These are phyloP conservation scores for Acestrorhynchus altus DNA, from an alignment of 2,797 vertebrate species.

Conservation along the genomic window DNA sequence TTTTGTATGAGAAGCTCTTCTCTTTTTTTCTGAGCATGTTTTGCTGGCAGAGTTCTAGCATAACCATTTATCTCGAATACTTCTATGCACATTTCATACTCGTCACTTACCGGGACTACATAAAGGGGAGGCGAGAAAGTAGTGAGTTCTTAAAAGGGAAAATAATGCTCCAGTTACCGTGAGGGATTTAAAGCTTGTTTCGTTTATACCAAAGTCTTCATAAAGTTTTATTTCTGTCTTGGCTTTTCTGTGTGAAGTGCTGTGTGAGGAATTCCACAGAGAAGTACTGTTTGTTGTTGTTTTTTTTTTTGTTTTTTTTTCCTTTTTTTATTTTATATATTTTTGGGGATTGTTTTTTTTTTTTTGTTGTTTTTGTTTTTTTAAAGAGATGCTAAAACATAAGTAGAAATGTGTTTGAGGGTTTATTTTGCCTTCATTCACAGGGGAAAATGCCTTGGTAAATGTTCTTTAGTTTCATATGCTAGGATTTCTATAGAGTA, in stretches of 20 bases:
- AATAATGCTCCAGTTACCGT: constrained; percentile 54
- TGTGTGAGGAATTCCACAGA: constrained; percentile 30
- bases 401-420: constrained; percentile 34
- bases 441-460: constrained; percentile 66
- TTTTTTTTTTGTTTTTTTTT: too few relatives aligned
- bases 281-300: constrained; percentile 49
- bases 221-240: constrained; percentile 52
- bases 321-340: too few relatives aligned
- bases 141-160: constrained; percentile 57
- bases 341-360: too few relatives aligned
- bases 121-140: neutral
- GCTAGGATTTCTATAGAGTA: constrained; percentile 65
- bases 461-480: constrained; percentile 58
- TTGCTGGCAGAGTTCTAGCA: constrained; percentile 28
- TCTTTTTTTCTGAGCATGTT: neutral
- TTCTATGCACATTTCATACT: constrained; percentile 65
- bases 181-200: constrained; percentile 59
- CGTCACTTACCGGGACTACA: constrained; percentile 44
- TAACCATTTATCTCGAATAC: constrained; percentile 49
- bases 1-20: constrained; percentile 2
- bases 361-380: constrained; percentile 52
- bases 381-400: constrained; percentile 56
- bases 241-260: constrained; percentile 37
- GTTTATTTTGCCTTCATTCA: constrained; percentile 34
- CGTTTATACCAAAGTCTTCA: constrained; percentile 80